Evolutionary conservation across 2,888 invertebrate genomes (phyloP).

Genomic region (Arctia plantaginis): DNA sequence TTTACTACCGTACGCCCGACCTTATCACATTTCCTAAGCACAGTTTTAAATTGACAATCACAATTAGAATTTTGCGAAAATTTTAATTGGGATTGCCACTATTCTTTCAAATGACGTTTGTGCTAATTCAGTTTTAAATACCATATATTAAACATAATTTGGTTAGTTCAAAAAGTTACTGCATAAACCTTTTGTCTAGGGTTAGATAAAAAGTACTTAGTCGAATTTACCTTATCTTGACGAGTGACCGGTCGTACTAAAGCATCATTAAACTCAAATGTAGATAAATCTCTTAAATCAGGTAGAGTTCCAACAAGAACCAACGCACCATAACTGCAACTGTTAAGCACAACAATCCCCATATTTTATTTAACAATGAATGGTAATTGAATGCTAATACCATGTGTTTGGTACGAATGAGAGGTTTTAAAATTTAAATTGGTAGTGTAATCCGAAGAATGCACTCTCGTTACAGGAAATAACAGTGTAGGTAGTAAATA

Average conservation of each 20-base stretch:
- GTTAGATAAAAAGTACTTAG: neutral
- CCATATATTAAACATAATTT: neutral
- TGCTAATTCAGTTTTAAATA: conserved; percentile 23
- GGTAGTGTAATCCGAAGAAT: conserved; percentile 12
- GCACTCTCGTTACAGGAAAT: conserved; percentile 4
- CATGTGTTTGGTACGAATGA: neutral
- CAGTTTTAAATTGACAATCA: conserved; percentile 50
- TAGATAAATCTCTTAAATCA: neutral
- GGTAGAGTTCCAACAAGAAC: neutral
- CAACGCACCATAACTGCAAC: neutral
- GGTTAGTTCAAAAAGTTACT: neutral
- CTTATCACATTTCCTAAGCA: conserved; percentile 41
- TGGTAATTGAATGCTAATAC: conserved; percentile 6
- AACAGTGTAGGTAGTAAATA: conserved; percentile 17
- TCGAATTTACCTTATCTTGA: neutral
- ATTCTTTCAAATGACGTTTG: conserved; percentile 41
- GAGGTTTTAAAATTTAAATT: conserved; percentile 15
- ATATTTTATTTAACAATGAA: conserved; percentile 14
- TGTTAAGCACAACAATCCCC: neutral
- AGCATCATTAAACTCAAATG: neutral
- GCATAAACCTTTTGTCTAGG: neutral
- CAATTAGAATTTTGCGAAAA: conserved; percentile 34
- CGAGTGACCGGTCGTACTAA: neutral
- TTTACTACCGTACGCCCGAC: conserved; percentile 31
- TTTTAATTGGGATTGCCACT: conserved; percentile 25